A percentile compares a stretch with the other conserved stretches of the same genome.
These are phyloP conservation scores for Callopanchax toddi DNA, from an alignment of 2,113 vertebrate species.

Conservation along the genomic window DNA sequence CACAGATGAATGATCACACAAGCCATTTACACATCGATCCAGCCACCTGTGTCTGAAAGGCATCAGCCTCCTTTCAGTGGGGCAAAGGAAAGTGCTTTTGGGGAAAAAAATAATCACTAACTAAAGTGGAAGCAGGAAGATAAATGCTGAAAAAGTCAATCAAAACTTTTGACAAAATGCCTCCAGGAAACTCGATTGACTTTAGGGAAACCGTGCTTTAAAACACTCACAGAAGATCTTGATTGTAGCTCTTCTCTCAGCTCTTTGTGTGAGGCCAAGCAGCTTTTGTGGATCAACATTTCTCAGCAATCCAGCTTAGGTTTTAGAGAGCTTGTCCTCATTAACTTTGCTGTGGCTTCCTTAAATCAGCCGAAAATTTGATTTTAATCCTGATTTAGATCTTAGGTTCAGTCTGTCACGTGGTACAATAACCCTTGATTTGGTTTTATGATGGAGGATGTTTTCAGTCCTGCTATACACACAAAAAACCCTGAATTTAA, in stretches of 20 bases:
- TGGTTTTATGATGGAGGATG: background rate
- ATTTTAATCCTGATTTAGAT: constrained; percentile 44
- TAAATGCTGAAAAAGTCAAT: constrained; percentile 32
- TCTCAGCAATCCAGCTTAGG: constrained; percentile 38
- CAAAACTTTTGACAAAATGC: constrained; percentile 29
- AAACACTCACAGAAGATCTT: constrained; percentile 1
- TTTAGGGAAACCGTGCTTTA: constrained; percentile 5
- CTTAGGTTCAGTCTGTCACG: constrained; percentile 15
- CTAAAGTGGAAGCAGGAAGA: constrained; percentile 43
- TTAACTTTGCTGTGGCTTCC: constrained; percentile 43
- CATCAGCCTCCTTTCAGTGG: constrained; percentile 39
- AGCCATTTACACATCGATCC: constrained; percentile 51
- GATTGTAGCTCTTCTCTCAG: constrained; percentile 7
- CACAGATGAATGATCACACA: constrained; percentile 51
- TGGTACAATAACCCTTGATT: background rate
- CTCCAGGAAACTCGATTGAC: constrained; percentile 43
- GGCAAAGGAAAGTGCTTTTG: constrained; percentile 37
- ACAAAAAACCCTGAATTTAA: background rate
- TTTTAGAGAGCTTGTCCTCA: constrained; percentile 37
- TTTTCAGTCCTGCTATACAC: background rate
- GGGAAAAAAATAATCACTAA: constrained; percentile 17
- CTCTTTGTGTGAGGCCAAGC: constrained; percentile 20
- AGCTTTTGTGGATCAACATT: constrained; percentile 48
- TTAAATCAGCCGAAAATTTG: constrained; percentile 25
- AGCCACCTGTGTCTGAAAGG: constrained; percentile 70